Evolutionary conservation across 2,113 vertebrate species (phyloP), one percentile per base, ranked within the genome.

Genomic region (Rhabdornis inornatus): DNA sequence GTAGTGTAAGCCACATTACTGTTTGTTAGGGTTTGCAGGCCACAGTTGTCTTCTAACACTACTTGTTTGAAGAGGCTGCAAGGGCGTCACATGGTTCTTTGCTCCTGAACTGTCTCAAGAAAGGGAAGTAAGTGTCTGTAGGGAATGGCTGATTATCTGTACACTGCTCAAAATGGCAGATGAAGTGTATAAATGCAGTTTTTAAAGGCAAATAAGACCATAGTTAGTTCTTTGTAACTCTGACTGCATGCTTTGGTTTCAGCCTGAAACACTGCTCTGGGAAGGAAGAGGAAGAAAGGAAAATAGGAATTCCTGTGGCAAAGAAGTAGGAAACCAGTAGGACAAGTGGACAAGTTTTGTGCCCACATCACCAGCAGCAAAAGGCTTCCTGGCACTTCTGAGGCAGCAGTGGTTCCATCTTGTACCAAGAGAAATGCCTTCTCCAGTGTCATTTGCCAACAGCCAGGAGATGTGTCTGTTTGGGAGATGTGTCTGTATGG

Each of bases 401-500:
- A 20, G 40, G 39, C 59, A 61, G 37, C 63, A 40, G 49, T 1
- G 6, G 33, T 53, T 86, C n/a, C 59, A 28, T 80, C 53, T 79
- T 5, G 2, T n/a, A 21, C 42, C 15, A 20, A 39, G 45, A 77
- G 22, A 52, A 56, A 27, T 4, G 14, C 21, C 25, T 72, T 49
- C 44, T 79, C 30, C 39, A 1, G 0, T 47, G 37, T 52, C 27
- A 35, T 37, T 59, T 28, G 12, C 15, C n/a, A 63, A 55, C 18
- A 31, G 4, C n/a, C 60, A 45, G n/a, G 21, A 69, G 27, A 8
- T 33, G 1, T 30, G 7, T 53, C 42, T 66, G 40, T 45, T 3
- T 0, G 0, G 10, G 8, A 42, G 47, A 5, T 64, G 65, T 71
- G 47, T 27, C 50, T 52, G 50, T 4, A 10, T 33, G 52, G 42